phyloP scores from a whole-genome alignment of 2,113 vertebrate genomes.

The Aramus guarauna region DNA sequence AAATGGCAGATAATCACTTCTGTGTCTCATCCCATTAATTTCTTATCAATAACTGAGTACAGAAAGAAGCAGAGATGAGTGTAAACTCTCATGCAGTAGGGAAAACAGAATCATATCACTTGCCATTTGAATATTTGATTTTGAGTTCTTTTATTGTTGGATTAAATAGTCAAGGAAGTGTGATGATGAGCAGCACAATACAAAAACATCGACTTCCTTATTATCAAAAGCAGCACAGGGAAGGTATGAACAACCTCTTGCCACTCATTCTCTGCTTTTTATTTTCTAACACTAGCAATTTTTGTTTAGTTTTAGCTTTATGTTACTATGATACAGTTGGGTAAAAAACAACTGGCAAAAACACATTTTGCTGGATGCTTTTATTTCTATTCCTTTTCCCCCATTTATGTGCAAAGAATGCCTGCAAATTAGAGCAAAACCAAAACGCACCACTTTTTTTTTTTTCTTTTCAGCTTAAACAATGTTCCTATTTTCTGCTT shows the following conservation, averaged over 20 bases:
- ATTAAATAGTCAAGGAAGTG: not conserved
- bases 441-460: not conserved
- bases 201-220: not conserved
- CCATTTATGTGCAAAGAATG: not conserved
- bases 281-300: not conserved
- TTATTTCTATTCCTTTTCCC: not conserved
- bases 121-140: not conserved
- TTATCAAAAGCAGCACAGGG: not conserved
- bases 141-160: not conserved
- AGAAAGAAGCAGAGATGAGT: not conserved
- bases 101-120: not conserved
- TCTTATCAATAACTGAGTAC: not conserved
- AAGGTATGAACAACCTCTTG: not conserved
- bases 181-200: not conserved
- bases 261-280: not conserved
- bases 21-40: not conserved
- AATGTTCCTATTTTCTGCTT: not conserved
- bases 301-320: not conserved
- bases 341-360: not conserved
- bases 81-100: not conserved
- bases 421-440: not conserved
- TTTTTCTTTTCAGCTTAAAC: not conserved
- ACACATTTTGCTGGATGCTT: not conserved
- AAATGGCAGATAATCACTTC: not conserved
- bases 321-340: not conserved